Percentiles rank a stretch among this genome's conserved stretches.
Evolutionary conservation across 1,140 invertebrate species (phyloP).

Genomic region (Diorhabda sublineata): DNA sequence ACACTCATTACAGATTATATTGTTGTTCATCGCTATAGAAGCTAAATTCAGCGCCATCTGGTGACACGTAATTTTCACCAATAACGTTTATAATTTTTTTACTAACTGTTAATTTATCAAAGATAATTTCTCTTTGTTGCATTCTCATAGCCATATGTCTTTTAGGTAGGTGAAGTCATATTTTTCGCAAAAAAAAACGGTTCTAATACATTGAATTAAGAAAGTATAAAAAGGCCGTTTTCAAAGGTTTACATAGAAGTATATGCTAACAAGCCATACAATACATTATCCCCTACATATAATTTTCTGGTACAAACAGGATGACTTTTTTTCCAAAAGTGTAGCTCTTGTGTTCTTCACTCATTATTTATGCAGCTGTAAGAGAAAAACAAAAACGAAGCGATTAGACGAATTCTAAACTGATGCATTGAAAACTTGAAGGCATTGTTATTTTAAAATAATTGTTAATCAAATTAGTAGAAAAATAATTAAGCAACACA

Average conservation of each 20-base stretch:
- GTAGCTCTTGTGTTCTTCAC: constrained; percentile 19
- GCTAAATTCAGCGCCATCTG: no score
- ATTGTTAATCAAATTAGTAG: not conserved
- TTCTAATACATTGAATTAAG: no score
- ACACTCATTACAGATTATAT: no score
- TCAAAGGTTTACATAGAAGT: not conserved
- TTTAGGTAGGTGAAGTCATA: no score
- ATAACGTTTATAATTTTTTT: no score
- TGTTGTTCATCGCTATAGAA: no score
- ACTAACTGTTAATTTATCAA: no score
- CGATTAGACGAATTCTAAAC: constrained; percentile 38
- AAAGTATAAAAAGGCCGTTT: constrained; percentile 10
- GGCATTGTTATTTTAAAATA: not conserved
- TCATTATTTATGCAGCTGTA: constrained; percentile 42
- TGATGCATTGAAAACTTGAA: not conserved
- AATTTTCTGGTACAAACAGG: not conserved
- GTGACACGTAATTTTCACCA: no score
- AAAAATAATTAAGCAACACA: not conserved
- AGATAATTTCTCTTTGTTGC: no score
- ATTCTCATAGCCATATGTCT: no score
- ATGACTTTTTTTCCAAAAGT: constrained; percentile 4
- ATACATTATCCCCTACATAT: constrained; percentile 2
- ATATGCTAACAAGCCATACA: constrained; percentile 12
- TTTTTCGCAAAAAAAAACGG: no score
- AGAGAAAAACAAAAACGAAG: constrained; percentile 45